phyloP scores from a whole-genome alignment of 2,888 invertebrate species.

The Pollenia amentaria region DNA sequence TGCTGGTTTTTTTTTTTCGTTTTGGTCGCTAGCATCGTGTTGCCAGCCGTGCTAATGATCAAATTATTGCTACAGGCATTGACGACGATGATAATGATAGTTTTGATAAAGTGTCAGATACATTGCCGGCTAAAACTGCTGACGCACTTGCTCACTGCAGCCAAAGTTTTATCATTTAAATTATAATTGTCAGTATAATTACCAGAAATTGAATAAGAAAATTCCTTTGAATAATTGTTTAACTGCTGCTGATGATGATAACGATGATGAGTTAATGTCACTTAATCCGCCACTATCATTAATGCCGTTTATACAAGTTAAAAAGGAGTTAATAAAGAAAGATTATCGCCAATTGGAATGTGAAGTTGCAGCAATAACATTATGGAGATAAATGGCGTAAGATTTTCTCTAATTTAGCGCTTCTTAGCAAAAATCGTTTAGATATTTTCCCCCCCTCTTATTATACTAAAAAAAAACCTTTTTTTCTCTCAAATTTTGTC shows the following conservation, averaged over 20 bases:
- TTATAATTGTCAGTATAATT: slow-evolving; percentile 71
- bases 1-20: background rate
- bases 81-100: slow-evolving; percentile 75
- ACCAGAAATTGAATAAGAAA: slow-evolving; percentile 70
- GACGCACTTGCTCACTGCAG: slow-evolving; percentile 56
- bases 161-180: slow-evolving; percentile 71
- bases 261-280: slow-evolving; percentile 60
- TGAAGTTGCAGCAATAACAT: background rate
- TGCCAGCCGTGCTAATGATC: slow-evolving; percentile 83
- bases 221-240: slow-evolving; percentile 57
- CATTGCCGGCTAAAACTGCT: slow-evolving; percentile 75
- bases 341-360: slow-evolving; percentile 31
- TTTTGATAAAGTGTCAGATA: slow-evolving; percentile 76
- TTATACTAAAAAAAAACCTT: too few species aligned
- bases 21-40: slow-evolving; percentile 33
- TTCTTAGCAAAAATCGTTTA: too few species aligned
- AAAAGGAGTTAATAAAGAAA: slow-evolving; percentile 78
- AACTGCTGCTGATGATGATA: slow-evolving; percentile 20
- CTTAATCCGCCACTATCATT: slow-evolving; percentile 41
- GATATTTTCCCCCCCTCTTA: too few species aligned
- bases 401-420: background rate
- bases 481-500: too few species aligned
- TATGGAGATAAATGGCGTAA: slow-evolving; percentile 10
- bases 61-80: slow-evolving; percentile 81
- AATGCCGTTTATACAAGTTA: slow-evolving; percentile 78